Evolutionary conservation across 2,888 invertebrate genomes (phyloP).

Genomic region (Rutpela maculata): DNA sequence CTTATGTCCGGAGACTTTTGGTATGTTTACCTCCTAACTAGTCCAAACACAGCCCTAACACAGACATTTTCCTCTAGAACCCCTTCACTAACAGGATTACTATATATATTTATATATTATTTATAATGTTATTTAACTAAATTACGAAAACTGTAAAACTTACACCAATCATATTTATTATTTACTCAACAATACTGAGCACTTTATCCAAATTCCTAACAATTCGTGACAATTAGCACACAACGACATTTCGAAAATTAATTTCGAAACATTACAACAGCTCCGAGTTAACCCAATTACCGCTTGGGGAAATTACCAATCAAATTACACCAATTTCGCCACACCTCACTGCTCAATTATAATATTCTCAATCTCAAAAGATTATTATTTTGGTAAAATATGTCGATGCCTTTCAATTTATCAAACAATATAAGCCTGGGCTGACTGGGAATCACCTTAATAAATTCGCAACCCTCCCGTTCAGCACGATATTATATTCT

Average conservation of each 20-base stretch:
- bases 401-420: slow-evolving; percentile 41
- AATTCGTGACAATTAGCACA: background rate
- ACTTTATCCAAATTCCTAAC: too few species aligned
- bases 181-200: too few species aligned
- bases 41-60: too few species aligned
- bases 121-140: too few species aligned
- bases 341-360: slow-evolving; percentile 25
- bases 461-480: slow-evolving; percentile 37
- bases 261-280: background rate
- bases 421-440: slow-evolving; percentile 34
- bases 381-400: slow-evolving; percentile 44
- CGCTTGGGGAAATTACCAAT: background rate
- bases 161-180: too few species aligned
- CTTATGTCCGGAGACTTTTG: too few species aligned
- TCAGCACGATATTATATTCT: slow-evolving; percentile 40
- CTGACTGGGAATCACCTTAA: slow-evolving; percentile 42
- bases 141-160: too few species aligned
- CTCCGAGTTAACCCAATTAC: slow-evolving; percentile 13
- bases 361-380: slow-evolving; percentile 33
- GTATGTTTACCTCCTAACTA: too few species aligned
- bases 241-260: background rate
- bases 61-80: too few species aligned
- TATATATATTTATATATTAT: too few species aligned
- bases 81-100: too few species aligned
- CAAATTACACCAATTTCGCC: slow-evolving; percentile 11